Percentiles rank a stretch among this genome's conserved stretches.
Conservation (phyloP, 2,888 invertebrate genomes). For the Chrysotoxum bicinctum region DNA sequence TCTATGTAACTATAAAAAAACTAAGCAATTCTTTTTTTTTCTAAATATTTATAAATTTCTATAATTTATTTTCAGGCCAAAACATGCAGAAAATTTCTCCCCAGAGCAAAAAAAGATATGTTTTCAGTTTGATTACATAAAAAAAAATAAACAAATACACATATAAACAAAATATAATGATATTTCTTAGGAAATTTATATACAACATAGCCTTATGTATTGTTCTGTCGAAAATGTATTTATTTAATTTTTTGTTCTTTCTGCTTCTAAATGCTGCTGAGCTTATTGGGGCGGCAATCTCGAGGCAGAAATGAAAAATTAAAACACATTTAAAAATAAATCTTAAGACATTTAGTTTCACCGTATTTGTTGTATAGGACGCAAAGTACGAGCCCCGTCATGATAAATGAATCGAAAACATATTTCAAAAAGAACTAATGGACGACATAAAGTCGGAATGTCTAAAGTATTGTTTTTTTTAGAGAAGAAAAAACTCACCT, state of each 20-base stretch:
- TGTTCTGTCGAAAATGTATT: constrained; percentile 26
- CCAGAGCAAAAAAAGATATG: neutral
- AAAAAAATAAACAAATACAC: constrained; percentile 53
- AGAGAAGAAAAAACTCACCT: constrained; percentile 76
- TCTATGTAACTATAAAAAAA: neutral
- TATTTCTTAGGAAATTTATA: constrained; percentile 30
- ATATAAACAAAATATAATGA: constrained; percentile 40
- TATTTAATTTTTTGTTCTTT: constrained; percentile 17
- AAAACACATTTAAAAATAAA: constrained; percentile 66
- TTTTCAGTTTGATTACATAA: constrained; percentile 63
- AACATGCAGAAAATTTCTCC: constrained; percentile 28
- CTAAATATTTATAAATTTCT: neutral
- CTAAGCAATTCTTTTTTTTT: neutral
- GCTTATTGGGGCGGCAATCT: constrained; percentile 38
- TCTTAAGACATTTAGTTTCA: constrained; percentile 30
- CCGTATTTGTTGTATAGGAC: constrained; percentile 31
- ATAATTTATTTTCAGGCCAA: constrained; percentile 20
- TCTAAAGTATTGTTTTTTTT: neutral
- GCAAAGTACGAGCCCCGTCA: neutral
- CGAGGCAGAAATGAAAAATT: constrained; percentile 43
- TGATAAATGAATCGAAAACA: constrained; percentile 47
- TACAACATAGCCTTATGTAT: neutral
- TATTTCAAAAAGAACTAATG: neutral
- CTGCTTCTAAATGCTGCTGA: constrained; percentile 13
- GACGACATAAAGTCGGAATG: neutral